phyloP scores from a whole-genome alignment of 1,140 invertebrate species.

The Drosophila gunungcola region DNA sequence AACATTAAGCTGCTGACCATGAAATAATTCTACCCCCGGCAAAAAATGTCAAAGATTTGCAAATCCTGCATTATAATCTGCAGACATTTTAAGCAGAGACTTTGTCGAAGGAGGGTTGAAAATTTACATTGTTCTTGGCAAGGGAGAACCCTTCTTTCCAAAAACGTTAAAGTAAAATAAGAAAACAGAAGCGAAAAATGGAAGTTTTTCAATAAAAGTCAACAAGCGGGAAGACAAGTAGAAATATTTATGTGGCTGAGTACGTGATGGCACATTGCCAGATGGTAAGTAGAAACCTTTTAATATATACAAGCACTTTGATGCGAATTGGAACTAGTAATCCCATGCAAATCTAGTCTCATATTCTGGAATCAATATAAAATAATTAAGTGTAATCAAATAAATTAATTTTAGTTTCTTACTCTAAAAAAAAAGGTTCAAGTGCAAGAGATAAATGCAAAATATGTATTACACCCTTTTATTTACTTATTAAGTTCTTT shows the following conservation, averaged over 20 bases:
- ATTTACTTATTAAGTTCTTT: no score
- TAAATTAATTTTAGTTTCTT: no score
- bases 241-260: slow-evolving; percentile 58
- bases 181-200: slow-evolving; percentile 43
- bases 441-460: no score
- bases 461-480: no score
- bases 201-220: slow-evolving; percentile 67
- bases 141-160: slow-evolving; percentile 5
- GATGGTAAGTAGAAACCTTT: slow-evolving; percentile 28
- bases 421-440: no score
- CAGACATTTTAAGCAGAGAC: slow-evolving; percentile 13
- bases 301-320: slow-evolving; percentile 11
- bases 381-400: no score
- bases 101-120: background rate
- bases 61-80: slow-evolving; percentile 51
- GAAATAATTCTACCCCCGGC: slow-evolving; percentile 6
- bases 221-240: slow-evolving; percentile 53
- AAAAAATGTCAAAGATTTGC: slow-evolving; percentile 55
- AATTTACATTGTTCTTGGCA: slow-evolving; percentile 43
- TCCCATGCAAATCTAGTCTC: no score
- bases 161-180: slow-evolving; percentile 15
- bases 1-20: slow-evolving; percentile 12
- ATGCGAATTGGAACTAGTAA: background rate
- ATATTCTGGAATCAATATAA: no score
- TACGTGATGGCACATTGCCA: slow-evolving; percentile 29